Base-by-base conservation (phyloP, 2,797 vertebrate genomes). In the Halcyon leucocephala region DNA sequence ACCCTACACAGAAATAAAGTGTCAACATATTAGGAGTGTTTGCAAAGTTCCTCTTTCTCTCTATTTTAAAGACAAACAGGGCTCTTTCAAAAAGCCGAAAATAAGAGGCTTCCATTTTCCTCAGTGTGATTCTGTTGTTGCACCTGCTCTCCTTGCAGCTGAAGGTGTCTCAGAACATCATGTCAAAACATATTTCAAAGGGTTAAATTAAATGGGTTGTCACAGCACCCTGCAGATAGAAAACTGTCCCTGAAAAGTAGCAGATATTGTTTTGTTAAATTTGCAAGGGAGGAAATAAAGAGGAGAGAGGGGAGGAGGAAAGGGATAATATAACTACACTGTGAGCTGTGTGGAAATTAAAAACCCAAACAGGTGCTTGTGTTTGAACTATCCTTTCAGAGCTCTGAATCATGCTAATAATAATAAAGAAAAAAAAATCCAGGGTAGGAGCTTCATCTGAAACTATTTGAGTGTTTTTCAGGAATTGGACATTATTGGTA, bases 301-400 rank as follows among this genome's bases (percentile, higher is more conserved):
- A 74, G 28, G 66, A 74, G 54, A 62, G 44, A 60, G 64, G 24
- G 54, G 28, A 60, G 41, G 29, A 62, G 35, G 37, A 70, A 77
- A 66, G 25, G 54, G 12, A 12, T 37, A 48, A 67, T 48, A 22
- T 31, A 51, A 70, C 57, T 58, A 37, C 17, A 19, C 31, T 24
- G 18, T 51, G 61, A 80, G 64, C 88, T 58, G 14, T 2, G 6
- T 64, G 69, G 55, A 82, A 67, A 78, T 29, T 15, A 65, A 58
- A 61, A 35, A 66, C 2, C 44, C 71, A 67, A 62, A 17, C 39
- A 77, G 65, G 60, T 77, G 16, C 85, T 93, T 82, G 54, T 65
- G 46, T 82, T 84, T 88, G 64, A 94, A 93, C 65, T 37, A 77
- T 33, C 42, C 58, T 94, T 93, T 84, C 62, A 64, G 92, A 94